Evolutionary conservation across 2,888 invertebrate species (phyloP).

Genomic region (Rhamnusium bicolor): DNA sequence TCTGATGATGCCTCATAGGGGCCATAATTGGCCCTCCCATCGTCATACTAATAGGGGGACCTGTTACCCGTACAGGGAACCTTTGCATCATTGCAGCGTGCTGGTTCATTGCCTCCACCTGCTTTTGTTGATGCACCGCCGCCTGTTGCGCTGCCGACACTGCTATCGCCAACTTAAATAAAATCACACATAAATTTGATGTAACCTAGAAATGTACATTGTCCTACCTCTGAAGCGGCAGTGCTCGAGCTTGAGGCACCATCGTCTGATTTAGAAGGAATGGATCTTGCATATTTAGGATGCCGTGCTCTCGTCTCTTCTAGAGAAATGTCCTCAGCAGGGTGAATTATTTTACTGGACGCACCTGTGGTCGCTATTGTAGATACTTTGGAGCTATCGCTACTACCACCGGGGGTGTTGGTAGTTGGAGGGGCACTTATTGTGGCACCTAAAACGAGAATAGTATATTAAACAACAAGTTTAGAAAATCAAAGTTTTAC

Average conservation of each 20-base stretch:
- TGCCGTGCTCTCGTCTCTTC: slow-evolving; percentile 86
- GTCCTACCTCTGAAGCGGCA: slow-evolving; percentile 66
- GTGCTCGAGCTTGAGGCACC: slow-evolving; percentile 62
- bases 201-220: too few species aligned
- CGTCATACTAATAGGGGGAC: slow-evolving; percentile 70
- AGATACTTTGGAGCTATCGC: slow-evolving; percentile 66
- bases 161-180: slow-evolving; percentile 69
- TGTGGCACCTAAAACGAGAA: slow-evolving; percentile 77
- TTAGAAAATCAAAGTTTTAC: too few species aligned
- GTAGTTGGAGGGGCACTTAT: slow-evolving; percentile 83
- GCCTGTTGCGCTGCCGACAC: slow-evolving; percentile 73
- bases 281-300: slow-evolving; percentile 75
- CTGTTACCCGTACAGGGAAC: slow-evolving; percentile 71
- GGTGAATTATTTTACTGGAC: slow-evolving; percentile 93
- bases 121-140: slow-evolving; percentile 70
- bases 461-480: too few species aligned
- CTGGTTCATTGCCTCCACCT: slow-evolving; percentile 67
- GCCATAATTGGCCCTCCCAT: slow-evolving; percentile 74
- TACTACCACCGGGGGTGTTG: slow-evolving; percentile 62
- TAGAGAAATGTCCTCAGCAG: slow-evolving; percentile 92
- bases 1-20: slow-evolving; percentile 69
- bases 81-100: slow-evolving; percentile 70
- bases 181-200: background rate
- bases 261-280: slow-evolving; percentile 63
- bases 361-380: slow-evolving; percentile 87